Percentiles rank a stretch among this genome's conserved stretches.
Conservation (phyloP, 2,888 invertebrate species). For the Cynaeus angustus region DNA sequence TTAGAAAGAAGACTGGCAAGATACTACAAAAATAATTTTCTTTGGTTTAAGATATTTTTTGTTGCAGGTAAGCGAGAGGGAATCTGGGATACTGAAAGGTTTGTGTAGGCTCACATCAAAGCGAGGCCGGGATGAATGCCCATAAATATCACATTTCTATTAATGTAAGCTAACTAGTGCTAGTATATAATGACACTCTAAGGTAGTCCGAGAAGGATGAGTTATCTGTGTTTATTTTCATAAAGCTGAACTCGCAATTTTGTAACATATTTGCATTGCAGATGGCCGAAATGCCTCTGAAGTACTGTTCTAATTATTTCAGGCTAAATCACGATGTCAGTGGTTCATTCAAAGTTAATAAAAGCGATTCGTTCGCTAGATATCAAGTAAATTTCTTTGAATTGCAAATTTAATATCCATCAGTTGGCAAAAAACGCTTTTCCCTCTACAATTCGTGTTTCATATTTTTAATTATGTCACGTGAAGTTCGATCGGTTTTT, state of each 20-base stretch:
- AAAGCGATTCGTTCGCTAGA: background rate
- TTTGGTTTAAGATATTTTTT: too few relatives aligned
- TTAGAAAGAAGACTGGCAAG: too few relatives aligned
- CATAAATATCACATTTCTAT: too few relatives aligned
- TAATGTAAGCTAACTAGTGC: too few relatives aligned
- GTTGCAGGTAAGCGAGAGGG: too few relatives aligned
- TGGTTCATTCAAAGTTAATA: background rate
- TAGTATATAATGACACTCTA: too few relatives aligned
- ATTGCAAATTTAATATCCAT: constrained; percentile 16
- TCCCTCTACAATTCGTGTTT: background rate
- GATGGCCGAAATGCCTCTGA: background rate
- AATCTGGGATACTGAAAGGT: too few relatives aligned
- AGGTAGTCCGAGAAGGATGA: background rate
- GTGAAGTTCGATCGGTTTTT: constrained; percentile 14
- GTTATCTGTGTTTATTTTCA: too few relatives aligned
- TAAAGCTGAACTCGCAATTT: background rate
- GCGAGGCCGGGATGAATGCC: too few relatives aligned
- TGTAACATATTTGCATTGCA: constrained; percentile 2
- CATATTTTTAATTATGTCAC: constrained; percentile 15
- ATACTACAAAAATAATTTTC: too few relatives aligned
- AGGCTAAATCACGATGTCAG: background rate
- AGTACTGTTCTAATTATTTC: background rate
- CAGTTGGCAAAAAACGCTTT: constrained; percentile 3
- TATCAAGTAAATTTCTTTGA: background rate
- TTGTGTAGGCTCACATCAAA: too few relatives aligned